phyloP scores from a whole-genome alignment of 2,888 invertebrate species.

The Amphimallon solstitiale region DNA sequence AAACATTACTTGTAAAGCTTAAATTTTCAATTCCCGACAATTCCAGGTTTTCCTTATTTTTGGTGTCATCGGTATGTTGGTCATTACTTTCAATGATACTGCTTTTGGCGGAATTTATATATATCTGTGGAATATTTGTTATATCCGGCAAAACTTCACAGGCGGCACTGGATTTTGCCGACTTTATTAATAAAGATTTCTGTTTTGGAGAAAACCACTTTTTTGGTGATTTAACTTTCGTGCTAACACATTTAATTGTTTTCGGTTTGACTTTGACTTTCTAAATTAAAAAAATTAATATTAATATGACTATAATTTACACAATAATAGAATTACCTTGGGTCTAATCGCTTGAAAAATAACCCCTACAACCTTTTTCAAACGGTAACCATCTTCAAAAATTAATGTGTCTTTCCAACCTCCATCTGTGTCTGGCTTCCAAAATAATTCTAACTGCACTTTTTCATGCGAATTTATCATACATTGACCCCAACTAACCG shows the following conservation, averaged over 20 bases:
- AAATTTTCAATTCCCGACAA: constrained; percentile 23
- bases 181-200: constrained; percentile 32
- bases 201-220: constrained; percentile 25
- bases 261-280: constrained; percentile 22
- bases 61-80: neutral
- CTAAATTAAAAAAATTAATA: neutral
- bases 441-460: constrained; percentile 68
- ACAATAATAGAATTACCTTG: constrained; percentile 49
- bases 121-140: constrained; percentile 36
- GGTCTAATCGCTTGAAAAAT: constrained; percentile 68
- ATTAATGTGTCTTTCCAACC: constrained; percentile 71
- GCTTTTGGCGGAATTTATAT: neutral
- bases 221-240: constrained; percentile 29
- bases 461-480: constrained; percentile 67
- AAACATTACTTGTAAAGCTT: neutral
- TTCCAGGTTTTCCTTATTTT: constrained; percentile 28
- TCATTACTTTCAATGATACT: neutral
- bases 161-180: constrained; percentile 3
- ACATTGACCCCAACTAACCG: constrained; percentile 68
- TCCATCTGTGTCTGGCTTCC: constrained; percentile 72
- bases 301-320: neutral
- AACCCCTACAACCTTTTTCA: constrained; percentile 74
- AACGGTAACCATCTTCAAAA: constrained; percentile 70
- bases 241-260: constrained; percentile 14
- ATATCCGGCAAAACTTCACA: constrained; percentile 37